These are phyloP conservation scores for Phenganax subtilis DNA, from an alignment of 92 coral and sea anemone species.

Conservation along the genomic window DNA sequence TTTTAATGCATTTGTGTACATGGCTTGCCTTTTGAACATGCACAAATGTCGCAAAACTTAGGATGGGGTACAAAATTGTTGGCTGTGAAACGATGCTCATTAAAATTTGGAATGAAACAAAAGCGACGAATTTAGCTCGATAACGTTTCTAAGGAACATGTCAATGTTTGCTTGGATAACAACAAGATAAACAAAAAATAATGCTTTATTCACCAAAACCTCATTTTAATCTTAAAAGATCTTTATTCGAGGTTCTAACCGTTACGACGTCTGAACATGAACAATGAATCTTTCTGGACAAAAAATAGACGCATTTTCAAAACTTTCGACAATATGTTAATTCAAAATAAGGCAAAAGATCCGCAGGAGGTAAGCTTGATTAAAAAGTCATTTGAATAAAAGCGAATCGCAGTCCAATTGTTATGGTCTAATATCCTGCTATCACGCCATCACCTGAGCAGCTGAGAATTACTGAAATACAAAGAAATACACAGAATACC, in stretches of 20 bases:
- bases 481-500: background rate
- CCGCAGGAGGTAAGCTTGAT: constrained; percentile 32
- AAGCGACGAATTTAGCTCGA: constrained; percentile 4
- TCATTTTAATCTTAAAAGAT: background rate
- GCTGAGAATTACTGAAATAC: constrained; percentile 12
- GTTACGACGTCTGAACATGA: background rate
- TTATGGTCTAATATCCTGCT: constrained; percentile 17
- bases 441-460: constrained; percentile 35
- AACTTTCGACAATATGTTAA: background rate
- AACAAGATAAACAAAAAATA: constrained; percentile 23
- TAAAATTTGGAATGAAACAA: constrained; percentile 3
- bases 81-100: background rate
- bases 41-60: background rate
- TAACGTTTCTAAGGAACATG: constrained; percentile 33
- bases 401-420: background rate
- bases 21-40: background rate
- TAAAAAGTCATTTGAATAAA: constrained; percentile 40
- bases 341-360: background rate
- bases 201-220: background rate
- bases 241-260: background rate
- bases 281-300: background rate
- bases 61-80: background rate
- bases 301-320: background rate
- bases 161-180: constrained; percentile 35
- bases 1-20: no score